These are phyloP conservation scores for Sanderia malayensis DNA, from an alignment of 30 jellyfish, hydroid and myxozoan species.

Conservation along the genomic window DNA sequence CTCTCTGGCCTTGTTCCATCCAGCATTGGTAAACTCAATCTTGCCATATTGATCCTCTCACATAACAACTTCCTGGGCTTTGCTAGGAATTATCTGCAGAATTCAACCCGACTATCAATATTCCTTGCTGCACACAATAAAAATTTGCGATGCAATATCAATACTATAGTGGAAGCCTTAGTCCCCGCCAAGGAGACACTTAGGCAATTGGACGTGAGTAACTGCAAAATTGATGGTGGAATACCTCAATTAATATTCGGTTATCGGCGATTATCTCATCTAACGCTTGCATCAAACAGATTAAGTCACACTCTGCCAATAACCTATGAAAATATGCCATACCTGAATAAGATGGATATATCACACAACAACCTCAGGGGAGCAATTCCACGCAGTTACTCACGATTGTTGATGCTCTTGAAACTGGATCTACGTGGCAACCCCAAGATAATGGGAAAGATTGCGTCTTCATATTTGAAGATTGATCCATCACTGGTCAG, in stretches of 20 bases:
- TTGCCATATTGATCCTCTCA: slow-evolving; percentile 31
- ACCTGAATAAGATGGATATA: slow-evolving; percentile 28
- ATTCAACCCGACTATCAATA: slow-evolving; percentile 9
- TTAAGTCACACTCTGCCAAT: slow-evolving; percentile 23
- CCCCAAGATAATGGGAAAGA: slow-evolving; percentile 10
- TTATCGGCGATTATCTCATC: slow-evolving; percentile 13
- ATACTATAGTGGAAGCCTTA: not conserved
- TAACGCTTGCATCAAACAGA: slow-evolving; percentile 30
- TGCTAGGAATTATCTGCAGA: slow-evolving; percentile 5
- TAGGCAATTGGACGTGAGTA: slow-evolving; percentile 36
- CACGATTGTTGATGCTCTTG: slow-evolving; percentile 41
- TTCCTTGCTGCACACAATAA: slow-evolving; percentile 24
- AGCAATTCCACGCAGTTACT: slow-evolving; percentile 23
- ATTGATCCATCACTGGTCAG: slow-evolving; percentile 15
- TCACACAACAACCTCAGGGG: slow-evolving; percentile 36
- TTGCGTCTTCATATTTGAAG: slow-evolving; percentile 15
- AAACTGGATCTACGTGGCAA: slow-evolving; percentile 31
- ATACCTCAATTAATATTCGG: slow-evolving; percentile 16
- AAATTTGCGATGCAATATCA: slow-evolving; percentile 1
- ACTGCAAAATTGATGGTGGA: slow-evolving; percentile 37
- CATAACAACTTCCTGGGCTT: slow-evolving; percentile 27
- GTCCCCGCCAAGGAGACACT: slow-evolving; percentile 11
- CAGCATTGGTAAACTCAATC: slow-evolving; percentile 12
- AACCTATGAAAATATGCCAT: slow-evolving; percentile 32
- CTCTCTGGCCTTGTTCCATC: slow-evolving; percentile 30